phyloP scores from a whole-genome alignment of 2,797 vertebrate species.

The Helicolenus hilgendorfi region DNA sequence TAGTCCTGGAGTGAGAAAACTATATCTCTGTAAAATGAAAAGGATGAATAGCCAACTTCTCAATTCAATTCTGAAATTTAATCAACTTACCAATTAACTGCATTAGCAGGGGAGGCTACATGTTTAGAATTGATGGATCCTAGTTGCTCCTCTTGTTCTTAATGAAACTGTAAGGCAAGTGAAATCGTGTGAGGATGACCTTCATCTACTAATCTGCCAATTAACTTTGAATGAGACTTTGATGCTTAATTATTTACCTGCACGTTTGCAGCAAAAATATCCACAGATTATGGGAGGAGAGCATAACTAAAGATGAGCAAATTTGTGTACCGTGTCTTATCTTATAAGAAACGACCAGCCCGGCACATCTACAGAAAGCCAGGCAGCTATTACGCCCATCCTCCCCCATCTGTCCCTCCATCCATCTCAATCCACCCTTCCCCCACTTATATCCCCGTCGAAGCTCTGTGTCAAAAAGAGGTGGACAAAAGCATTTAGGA shows the following conservation, averaged over 20 bases:
- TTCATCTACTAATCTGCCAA: conserved; percentile 81
- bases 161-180: conserved; percentile 64
- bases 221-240: conserved; percentile 81
- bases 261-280: conserved; percentile 40
- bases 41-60: conserved; percentile 78
- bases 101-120: conserved; percentile 79
- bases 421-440: conserved; percentile 36
- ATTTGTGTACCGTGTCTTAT: conserved; percentile 57
- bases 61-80: conserved; percentile 82
- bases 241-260: conserved; percentile 81
- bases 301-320: conserved; percentile 54
- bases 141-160: conserved; percentile 65
- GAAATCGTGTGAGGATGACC: conserved; percentile 71
- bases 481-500: not conserved
- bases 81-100: conserved; percentile 88
- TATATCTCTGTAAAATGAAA: conserved; percentile 76
- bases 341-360: conserved; percentile 3
- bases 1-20: conserved; percentile 54
- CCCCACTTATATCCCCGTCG: not conserved
- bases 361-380: conserved; percentile 7
- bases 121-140: conserved; percentile 82
- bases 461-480: not conserved
- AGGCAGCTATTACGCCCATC: conserved; percentile 22
- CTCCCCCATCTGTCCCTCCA: conserved; percentile 46
- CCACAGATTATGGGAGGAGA: conserved; percentile 24